These are phyloP conservation scores for Heliconius nattereri DNA, from an alignment of 1,140 invertebrate species.

Conservation along the genomic window DNA sequence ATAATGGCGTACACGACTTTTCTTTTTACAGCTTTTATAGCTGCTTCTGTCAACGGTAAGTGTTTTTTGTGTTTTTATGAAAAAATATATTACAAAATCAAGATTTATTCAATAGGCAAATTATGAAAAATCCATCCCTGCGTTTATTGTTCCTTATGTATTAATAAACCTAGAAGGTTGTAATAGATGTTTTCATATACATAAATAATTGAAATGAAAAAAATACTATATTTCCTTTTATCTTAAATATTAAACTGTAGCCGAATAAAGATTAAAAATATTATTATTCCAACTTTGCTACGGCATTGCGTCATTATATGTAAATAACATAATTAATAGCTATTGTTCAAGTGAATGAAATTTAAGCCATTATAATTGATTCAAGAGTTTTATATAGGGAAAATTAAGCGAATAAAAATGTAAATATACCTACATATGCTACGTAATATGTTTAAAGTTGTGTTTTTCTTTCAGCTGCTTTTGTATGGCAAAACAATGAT, in stretches of 20 bases:
- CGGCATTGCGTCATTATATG: not conserved
- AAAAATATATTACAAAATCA: not conserved
- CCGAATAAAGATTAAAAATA: too few species aligned
- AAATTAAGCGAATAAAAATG: too few species aligned
- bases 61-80: slow-evolving; percentile 26
- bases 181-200: not conserved
- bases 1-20: slow-evolving; percentile 51
- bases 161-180: too few species aligned
- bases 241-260: too few species aligned
- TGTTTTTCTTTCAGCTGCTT: slow-evolving; percentile 34
- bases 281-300: too few species aligned
- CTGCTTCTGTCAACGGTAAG: slow-evolving; percentile 52
- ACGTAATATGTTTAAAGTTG: not conserved
- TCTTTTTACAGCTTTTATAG: slow-evolving; percentile 42
- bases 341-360: not conserved
- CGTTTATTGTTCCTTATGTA: too few species aligned
- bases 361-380: not conserved
- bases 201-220: too few species aligned
- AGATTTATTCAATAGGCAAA: not conserved
- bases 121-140: too few species aligned
- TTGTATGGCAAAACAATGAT: slow-evolving; percentile 27
- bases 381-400: not conserved
- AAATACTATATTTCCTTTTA: too few species aligned
- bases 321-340: not conserved
- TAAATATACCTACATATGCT: too few species aligned